Conservation (phyloP, 2,888 invertebrate species). For the Dynastes hyllus region DNA sequence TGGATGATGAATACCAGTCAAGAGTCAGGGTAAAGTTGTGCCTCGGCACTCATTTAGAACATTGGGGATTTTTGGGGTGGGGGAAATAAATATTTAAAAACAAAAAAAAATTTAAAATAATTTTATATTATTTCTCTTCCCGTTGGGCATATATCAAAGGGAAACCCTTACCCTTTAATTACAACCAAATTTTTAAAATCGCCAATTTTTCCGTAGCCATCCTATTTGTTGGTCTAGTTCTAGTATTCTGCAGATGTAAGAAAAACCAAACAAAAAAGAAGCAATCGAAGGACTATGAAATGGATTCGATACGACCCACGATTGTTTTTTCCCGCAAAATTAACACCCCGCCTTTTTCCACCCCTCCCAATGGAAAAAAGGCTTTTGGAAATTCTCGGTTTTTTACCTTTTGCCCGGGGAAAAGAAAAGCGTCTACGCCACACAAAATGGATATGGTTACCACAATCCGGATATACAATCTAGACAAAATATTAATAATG, state of each 20-base stretch:
- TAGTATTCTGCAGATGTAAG: slow-evolving; percentile 90
- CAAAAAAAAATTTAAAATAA: no score
- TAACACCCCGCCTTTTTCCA: slow-evolving; percentile 93
- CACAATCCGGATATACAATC: slow-evolving; percentile 82
- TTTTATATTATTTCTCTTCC: background rate
- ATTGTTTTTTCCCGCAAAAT: slow-evolving; percentile 90
- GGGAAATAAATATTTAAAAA: no score
- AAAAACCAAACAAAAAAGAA: slow-evolving; percentile 86
- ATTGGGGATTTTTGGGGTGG: slow-evolving; percentile 94
- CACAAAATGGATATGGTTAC: slow-evolving; percentile 90
- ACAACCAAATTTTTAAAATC: no score
- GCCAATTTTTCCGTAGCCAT: no score
- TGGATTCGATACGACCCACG: slow-evolving; percentile 89
- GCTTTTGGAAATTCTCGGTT: no score
- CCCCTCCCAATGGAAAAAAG: no score
- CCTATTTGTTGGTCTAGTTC: slow-evolving; percentile 82
- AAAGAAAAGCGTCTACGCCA: slow-evolving; percentile 87
- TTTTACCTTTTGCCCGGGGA: no score
- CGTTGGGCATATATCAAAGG: slow-evolving; percentile 90
- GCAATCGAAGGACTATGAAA: slow-evolving; percentile 91
- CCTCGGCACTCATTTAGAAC: slow-evolving; percentile 84
- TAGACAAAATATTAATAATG: slow-evolving; percentile 82
- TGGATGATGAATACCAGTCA: slow-evolving; percentile 78
- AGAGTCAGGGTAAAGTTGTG: slow-evolving; percentile 88
- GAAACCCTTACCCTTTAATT: no score